Conservation (phyloP, 37 sponge, comb jelly and placozoan genomes). For the Halisarca cf. caerulea region DNA sequence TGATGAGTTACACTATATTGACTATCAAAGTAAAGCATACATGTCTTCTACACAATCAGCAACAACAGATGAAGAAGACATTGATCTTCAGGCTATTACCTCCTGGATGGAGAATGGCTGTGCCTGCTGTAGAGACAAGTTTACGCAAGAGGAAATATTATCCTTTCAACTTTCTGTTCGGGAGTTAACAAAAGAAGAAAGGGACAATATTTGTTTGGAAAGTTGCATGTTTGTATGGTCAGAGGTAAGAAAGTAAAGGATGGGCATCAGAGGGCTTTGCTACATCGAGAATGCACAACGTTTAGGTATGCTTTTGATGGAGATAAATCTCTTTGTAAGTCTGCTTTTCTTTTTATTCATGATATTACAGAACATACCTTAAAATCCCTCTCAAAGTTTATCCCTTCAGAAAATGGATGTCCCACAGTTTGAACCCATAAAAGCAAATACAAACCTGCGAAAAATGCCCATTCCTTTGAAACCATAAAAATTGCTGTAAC, state of each 20-base stretch:
- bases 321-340: slow-evolving; percentile 18
- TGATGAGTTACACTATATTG: too few relatives aligned
- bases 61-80: too few relatives aligned
- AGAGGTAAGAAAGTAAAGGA: neutral
- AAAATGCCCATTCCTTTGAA: slow-evolving; percentile 38
- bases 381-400: slow-evolving; percentile 9
- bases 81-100: too few relatives aligned
- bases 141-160: too few relatives aligned
- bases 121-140: too few relatives aligned
- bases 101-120: too few relatives aligned
- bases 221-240: slow-evolving; percentile 13
- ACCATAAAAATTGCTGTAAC: neutral
- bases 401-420: neutral
- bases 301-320: slow-evolving; percentile 38
- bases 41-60: too few relatives aligned
- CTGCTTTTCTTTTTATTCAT: slow-evolving; percentile 29
- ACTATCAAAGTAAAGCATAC: too few relatives aligned
- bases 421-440: neutral
- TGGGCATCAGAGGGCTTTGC: neutral
- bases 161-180: too few relatives aligned
- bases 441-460: neutral
- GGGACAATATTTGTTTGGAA: slow-evolving; percentile 16
- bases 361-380: slow-evolving; percentile 8
- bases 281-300: neutral
- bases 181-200: slow-evolving; percentile 25